Conservation (phyloP, 1,140 invertebrate genomes). For the Heliconius nattereri region DNA sequence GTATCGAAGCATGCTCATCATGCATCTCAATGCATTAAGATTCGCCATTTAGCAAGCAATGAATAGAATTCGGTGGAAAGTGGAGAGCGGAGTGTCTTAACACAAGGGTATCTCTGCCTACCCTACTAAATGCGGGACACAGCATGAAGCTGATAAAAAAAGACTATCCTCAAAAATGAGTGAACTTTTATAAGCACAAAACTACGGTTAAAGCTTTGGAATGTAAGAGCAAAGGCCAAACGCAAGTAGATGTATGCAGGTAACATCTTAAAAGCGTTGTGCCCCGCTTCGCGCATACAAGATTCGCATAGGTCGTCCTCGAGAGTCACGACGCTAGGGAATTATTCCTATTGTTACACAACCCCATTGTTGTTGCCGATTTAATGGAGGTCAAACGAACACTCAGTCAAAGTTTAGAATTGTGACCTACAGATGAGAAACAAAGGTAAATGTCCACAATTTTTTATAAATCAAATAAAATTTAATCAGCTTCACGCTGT, state of each 20-base stretch:
- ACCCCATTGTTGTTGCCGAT: slow-evolving; percentile 60
- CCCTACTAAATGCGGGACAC: too few species aligned
- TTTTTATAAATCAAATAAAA: background rate
- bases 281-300: slow-evolving; percentile 12
- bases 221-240: background rate
- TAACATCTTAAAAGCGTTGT: slow-evolving; percentile 15
- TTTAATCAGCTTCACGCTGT: too few species aligned
- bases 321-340: slow-evolving; percentile 52
- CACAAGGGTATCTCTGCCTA: too few species aligned
- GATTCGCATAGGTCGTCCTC: slow-evolving; percentile 39
- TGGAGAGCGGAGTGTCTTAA: too few species aligned
- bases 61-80: too few species aligned
- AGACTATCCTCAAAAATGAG: background rate
- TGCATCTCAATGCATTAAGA: too few species aligned
- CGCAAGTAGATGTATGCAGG: background rate
- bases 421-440: slow-evolving; percentile 21
- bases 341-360: slow-evolving; percentile 58
- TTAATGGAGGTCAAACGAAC: slow-evolving; percentile 58
- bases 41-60: too few species aligned
- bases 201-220: background rate
- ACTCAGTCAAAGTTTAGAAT: slow-evolving; percentile 42
- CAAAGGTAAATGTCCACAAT: slow-evolving; percentile 14
- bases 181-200: background rate
- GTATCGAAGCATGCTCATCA: too few species aligned
- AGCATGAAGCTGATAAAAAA: too few species aligned